A percentile compares a stretch with the other conserved stretches of the same genome.
Conservation (phyloP, 2,888 invertebrate genomes). For the Cephus sareptanus region DNA sequence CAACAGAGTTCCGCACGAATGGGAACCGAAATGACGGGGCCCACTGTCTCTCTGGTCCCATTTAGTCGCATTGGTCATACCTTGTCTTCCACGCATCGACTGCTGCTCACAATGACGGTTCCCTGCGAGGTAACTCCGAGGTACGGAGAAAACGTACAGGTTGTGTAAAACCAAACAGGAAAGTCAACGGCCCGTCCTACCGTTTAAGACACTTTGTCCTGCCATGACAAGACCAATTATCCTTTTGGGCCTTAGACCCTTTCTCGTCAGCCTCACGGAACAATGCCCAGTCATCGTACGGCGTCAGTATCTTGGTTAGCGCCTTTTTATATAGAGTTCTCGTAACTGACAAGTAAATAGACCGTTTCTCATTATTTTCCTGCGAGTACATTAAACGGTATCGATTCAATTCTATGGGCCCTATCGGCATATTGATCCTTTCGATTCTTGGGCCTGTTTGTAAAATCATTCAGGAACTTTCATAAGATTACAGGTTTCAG, state of each 20-base stretch:
- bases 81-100: conserved; percentile 33
- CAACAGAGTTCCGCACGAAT: conserved; percentile 38
- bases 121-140: conserved; percentile 9
- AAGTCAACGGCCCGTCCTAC: background rate
- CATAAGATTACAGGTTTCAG: too few relatives aligned
- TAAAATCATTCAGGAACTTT: too few relatives aligned
- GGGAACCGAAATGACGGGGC: conserved; percentile 33
- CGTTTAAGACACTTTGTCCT: conserved; percentile 28
- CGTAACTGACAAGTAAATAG: too few relatives aligned
- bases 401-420: too few relatives aligned
- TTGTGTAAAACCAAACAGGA: conserved; percentile 6
- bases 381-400: too few relatives aligned
- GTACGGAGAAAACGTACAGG: conserved; percentile 1
- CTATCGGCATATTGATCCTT: too few relatives aligned
- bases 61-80: conserved; percentile 41
- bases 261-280: too few relatives aligned
- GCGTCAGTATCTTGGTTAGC: too few relatives aligned
- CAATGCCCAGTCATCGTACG: too few relatives aligned
- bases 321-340: too few relatives aligned
- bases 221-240: conserved; percentile 39
- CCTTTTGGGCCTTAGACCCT: background rate
- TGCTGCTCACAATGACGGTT: conserved; percentile 28
- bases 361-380: too few relatives aligned
- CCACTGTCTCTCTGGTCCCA: conserved; percentile 31
- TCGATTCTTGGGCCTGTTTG: too few relatives aligned